Evolutionary conservation across 2,113 vertebrate genomes (phyloP).

Genomic region (Hippocampus mohnikei): DNA sequence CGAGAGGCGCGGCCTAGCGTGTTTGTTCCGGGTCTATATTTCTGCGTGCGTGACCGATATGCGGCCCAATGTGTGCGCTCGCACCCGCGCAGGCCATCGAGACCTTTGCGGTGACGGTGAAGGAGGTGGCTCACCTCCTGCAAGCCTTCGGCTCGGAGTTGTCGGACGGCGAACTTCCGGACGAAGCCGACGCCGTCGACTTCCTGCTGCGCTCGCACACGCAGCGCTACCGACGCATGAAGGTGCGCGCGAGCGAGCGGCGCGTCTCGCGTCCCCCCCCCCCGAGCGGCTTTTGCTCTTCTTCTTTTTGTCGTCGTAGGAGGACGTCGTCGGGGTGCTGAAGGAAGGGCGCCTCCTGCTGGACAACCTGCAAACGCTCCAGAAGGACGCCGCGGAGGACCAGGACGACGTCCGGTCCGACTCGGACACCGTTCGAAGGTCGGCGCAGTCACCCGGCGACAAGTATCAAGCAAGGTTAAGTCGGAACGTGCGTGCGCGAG

Average conservation of each 20-base stretch:
- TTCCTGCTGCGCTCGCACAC: constrained; percentile 81
- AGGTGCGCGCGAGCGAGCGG: constrained; percentile 74
- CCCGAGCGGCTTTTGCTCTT: background rate
- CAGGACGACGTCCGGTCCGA: constrained; percentile 75
- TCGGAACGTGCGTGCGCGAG: too few relatives aligned
- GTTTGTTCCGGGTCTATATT: too few relatives aligned
- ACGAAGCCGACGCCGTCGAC: constrained; percentile 82
- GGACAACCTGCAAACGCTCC: constrained; percentile 80
- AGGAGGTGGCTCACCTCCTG: constrained; percentile 93
- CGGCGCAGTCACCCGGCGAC: background rate
- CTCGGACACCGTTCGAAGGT: constrained; percentile 90
- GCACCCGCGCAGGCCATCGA: constrained; percentile 85
- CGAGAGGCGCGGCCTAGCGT: background rate
- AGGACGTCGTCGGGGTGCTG: constrained; percentile 82
- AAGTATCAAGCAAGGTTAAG: background rate
- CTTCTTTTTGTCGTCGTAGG: constrained; percentile 63
- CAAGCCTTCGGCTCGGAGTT: constrained; percentile 90
- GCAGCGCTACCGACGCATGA: constrained; percentile 85
- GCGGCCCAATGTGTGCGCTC: background rate
- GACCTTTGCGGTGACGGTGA: constrained; percentile 93
- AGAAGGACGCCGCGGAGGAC: constrained; percentile 63
- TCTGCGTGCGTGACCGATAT: too few relatives aligned
- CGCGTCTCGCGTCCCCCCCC: too few relatives aligned
- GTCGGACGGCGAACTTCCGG: constrained; percentile 85
- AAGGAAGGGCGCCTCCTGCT: constrained; percentile 86